Base-by-base conservation (phyloP, 2,888 invertebrate species). In the Amblyteles armatorius region DNA sequence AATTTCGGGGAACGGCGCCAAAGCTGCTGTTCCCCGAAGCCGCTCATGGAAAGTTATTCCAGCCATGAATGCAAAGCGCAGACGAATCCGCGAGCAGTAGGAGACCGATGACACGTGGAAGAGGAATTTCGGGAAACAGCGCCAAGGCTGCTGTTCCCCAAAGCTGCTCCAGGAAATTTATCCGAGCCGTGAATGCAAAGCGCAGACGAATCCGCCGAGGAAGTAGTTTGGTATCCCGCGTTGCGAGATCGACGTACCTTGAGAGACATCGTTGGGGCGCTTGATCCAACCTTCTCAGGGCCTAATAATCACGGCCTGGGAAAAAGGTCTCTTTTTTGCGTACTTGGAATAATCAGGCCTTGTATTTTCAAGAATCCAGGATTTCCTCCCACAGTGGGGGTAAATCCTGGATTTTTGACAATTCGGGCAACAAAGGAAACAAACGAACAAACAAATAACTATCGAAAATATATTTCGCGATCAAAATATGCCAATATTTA, bases 31-130 rank as follows among this genome's bases (percentile, higher is more conserved):
- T 26, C 26, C 3, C 26, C 3, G 26, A 26, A 26, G 26, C 26
- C 63, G 44, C 7, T 29, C 2, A 63, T 11, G n/a, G 36, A 44
- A 74, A 79, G 65, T 74, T 76, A 29, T 19, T 63, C 44, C 36
- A n/a, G 29, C 48, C 19, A 26, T 60, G 74, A 60, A 63, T 63
- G 6, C 33, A 16, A 33, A 65, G 52, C 19, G 50, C 52, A n/a
- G 52, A 19, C 52, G 52, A 55, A n/a, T 55, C 52, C 19, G 19
- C 3, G 77, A 44, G 67, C 63, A 67, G 29, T 36, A 36, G 48
- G 44, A 72, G 72, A 71, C 60, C 79, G 79, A 82, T 85, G 85
- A 85, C 79, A 80, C 82, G 71, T 77, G 36, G 82, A 63, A 67
- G 68, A 11, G 85, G 82, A 85, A 82, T 85, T 85, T 72, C 13